Base-by-base conservation (phyloP, 2,797 vertebrate genomes). In the Tenualosa ilisha region DNA sequence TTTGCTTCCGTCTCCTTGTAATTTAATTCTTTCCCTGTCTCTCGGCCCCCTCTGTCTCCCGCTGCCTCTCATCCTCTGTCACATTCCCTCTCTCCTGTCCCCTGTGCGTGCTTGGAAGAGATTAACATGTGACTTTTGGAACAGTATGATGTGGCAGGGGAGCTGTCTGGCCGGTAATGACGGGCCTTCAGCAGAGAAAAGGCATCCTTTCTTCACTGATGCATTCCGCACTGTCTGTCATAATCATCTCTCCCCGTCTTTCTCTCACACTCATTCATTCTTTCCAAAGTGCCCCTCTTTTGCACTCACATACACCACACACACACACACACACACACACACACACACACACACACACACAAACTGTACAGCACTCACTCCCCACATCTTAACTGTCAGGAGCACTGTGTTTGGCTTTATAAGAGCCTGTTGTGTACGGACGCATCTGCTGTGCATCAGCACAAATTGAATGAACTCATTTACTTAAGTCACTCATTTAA, bases 361-460 rank as follows among this genome's bases (percentile, higher is more conserved):
- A 72, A 31, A 72, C 65, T 92, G 88, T 89, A 91, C 92, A 92
- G 91, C 88, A 89, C 91, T 92, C 40, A 40, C 31, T 75, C 15
- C 15, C 43, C 40, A 43, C 72, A 79, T 79, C 72, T 72, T 43
- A 79, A 53, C 81, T 65, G 68, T 81, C 85, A 86, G 65, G 53
- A 81, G 79, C 59, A 84, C 72, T 86, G 50, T 86, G 81, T 81
- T 86, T 59, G 75, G 46, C 37, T 86, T 72, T 82, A 82, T 68
- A 86, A 56, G 37, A 82, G 20, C 37, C 61, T 40, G 85, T 43
- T 82, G 82, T 43, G 37, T 54, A 61, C 12, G 8, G 17, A 61
- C 17, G n/a, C 72, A 79, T 46, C 72, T 46, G 72, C 72, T 79
- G 72, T 43, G 40, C 40, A 79, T 79, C 72, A 79, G 72, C 72